These are phyloP conservation scores for Eulemur coronatus DNA, from an alignment of 2,797 vertebrate genomes.

Conservation along the genomic window DNA sequence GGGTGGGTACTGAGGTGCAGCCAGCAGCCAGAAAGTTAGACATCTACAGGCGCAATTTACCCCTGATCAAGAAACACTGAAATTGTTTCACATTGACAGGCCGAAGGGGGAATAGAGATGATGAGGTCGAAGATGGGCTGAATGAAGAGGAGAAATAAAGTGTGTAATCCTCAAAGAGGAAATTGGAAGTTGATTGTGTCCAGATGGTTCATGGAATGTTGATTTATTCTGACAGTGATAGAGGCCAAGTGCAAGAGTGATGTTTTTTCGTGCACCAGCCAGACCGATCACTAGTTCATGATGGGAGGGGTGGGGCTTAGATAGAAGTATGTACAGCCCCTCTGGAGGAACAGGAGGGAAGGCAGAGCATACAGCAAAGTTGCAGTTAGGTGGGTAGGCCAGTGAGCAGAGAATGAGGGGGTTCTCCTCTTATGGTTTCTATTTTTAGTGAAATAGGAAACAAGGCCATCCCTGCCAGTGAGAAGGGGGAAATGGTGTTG, in stretches of 20 bases:
- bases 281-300: not conserved
- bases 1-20: rapidly evolving
- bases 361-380: not conserved
- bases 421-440: not conserved
- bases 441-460: not conserved
- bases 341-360: not conserved
- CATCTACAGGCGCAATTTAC: not conserved
- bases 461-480: not conserved
- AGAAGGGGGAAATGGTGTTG: not conserved
- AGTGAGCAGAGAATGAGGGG: not conserved
- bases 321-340: not conserved
- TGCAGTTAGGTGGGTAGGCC: not conserved
- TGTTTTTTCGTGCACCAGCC: not conserved
- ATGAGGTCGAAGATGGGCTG: not conserved
- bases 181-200: conserved; percentile 47
- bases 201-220: conserved; percentile 40
- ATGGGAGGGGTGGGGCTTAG: not conserved
- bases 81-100: not conserved
- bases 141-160: not conserved
- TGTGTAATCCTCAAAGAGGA: conserved; percentile 19
- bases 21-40: not conserved
- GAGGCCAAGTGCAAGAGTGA: not conserved
- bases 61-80: not conserved
- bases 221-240: not conserved
- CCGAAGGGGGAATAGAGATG: not conserved